These are phyloP conservation scores for Seladonia tumulorum DNA, from an alignment of 2,888 invertebrate species.

Conservation along the genomic window DNA sequence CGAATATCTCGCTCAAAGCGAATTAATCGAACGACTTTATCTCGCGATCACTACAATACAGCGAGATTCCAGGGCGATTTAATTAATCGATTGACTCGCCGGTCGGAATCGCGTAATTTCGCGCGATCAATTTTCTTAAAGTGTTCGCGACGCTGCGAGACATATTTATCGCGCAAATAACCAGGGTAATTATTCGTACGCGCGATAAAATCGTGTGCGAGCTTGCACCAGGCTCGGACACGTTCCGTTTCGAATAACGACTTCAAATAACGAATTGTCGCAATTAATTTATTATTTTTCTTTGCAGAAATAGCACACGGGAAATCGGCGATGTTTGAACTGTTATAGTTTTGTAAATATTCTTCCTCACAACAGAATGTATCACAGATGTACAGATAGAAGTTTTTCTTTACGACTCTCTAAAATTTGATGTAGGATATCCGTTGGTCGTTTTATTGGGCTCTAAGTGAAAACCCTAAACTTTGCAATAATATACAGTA, in stretches of 20 bases:
- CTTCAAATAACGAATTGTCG: background rate
- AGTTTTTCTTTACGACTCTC: background rate
- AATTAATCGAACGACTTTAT: constrained; percentile 56
- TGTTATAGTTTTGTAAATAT: background rate
- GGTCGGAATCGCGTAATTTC: constrained; percentile 53
- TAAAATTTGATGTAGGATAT: background rate
- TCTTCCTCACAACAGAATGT: background rate
- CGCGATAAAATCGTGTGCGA: background rate
- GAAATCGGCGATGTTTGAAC: background rate
- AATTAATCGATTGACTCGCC: constrained; percentile 59
- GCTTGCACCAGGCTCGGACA: background rate
- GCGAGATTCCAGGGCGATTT: constrained; percentile 49
- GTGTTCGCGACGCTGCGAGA: constrained; percentile 13
- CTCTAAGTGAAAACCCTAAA: background rate
- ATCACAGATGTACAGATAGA: background rate
- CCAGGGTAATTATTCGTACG: constrained; percentile 30
- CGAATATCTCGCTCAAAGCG: constrained; percentile 31
- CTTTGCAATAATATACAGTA: background rate
- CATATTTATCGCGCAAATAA: constrained; percentile 21
- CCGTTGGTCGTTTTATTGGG: background rate
- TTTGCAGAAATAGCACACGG: background rate
- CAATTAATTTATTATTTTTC: background rate
- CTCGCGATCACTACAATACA: constrained; percentile 50
- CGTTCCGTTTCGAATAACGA: background rate
- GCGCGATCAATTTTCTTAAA: constrained; percentile 53